Evolutionary conservation across 2,888 invertebrate species (phyloP).

Genomic region (Macrophya annulata): DNA sequence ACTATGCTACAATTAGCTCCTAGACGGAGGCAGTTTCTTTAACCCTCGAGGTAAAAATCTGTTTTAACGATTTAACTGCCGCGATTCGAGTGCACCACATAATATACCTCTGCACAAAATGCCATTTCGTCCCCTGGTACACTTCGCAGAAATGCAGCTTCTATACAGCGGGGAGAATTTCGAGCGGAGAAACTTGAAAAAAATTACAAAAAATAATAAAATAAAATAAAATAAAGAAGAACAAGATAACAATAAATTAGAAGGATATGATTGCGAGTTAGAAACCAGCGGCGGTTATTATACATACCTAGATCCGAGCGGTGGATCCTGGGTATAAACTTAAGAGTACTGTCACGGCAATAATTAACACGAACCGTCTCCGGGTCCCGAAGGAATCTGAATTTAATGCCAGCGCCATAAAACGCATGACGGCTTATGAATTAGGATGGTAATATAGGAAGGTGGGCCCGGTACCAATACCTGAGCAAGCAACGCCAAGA

Average conservation of each 20-base stretch:
- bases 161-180: neutral
- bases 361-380: slow-evolving; percentile 73
- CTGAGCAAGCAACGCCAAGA: slow-evolving; percentile 56
- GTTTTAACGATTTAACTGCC: slow-evolving; percentile 50
- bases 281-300: slow-evolving; percentile 23
- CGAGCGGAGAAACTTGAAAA: neutral
- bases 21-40: slow-evolving; percentile 43
- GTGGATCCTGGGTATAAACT: slow-evolving; percentile 43
- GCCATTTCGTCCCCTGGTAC: neutral
- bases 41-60: slow-evolving; percentile 11
- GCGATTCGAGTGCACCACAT: slow-evolving; percentile 1
- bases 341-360: slow-evolving; percentile 64
- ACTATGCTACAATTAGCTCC: slow-evolving; percentile 37
- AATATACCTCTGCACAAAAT: slow-evolving; percentile 3
- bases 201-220: neutral
- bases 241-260: slow-evolving; percentile 4
- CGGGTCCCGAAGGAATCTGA: slow-evolving; percentile 72
- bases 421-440: slow-evolving; percentile 78
- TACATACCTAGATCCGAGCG: slow-evolving; percentile 45
- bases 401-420: slow-evolving; percentile 78
- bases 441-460: slow-evolving; percentile 73
- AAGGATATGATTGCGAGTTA: slow-evolving; percentile 4
- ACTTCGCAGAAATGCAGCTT: slow-evolving; percentile 23
- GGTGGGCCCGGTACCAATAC: slow-evolving; percentile 51
- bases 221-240: neutral